Percentiles rank a stretch among this genome's conserved stretches.
Conservation (phyloP, 2,797 vertebrate species). For the Lindbergichthys nudifrons region DNA sequence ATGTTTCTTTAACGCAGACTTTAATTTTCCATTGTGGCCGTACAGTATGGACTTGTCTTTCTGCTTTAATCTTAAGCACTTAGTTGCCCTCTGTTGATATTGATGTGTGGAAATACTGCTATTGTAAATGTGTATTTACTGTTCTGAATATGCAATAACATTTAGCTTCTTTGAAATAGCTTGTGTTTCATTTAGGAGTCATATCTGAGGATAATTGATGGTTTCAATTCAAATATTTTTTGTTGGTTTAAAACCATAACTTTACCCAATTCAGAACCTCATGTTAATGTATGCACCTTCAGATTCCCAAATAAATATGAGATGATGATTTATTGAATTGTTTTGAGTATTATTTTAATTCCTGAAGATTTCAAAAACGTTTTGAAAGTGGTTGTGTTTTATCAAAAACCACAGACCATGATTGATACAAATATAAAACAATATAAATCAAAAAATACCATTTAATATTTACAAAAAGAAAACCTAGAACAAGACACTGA, state of each 20-base stretch:
- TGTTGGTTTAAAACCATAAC: slow-evolving; percentile 58
- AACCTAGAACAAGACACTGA: neutral
- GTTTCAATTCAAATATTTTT: slow-evolving; percentile 45
- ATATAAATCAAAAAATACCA: neutral
- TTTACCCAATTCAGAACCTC: slow-evolving; percentile 58
- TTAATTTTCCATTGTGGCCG: slow-evolving; percentile 39
- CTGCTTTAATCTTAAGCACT: slow-evolving; percentile 48
- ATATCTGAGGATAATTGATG: slow-evolving; percentile 42
- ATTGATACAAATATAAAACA: neutral
- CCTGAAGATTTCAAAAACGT: neutral
- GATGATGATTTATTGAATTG: slow-evolving; percentile 30
- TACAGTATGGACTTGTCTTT: slow-evolving; percentile 43
- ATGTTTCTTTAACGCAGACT: slow-evolving; percentile 50
- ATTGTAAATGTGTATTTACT: slow-evolving; percentile 67
- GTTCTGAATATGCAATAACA: slow-evolving; percentile 68
- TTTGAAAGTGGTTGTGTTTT: neutral
- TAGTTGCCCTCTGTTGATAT: slow-evolving; percentile 52
- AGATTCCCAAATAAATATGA: slow-evolving; percentile 73
- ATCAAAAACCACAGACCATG: neutral
- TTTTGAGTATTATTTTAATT: slow-evolving; percentile 28
- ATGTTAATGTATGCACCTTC: slow-evolving; percentile 75
- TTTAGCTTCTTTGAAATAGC: slow-evolving; percentile 45
- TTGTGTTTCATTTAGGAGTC: slow-evolving; percentile 51
- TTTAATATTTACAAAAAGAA: neutral
- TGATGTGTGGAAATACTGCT: slow-evolving; percentile 58